Percentiles rank a stretch among this genome's conserved stretches.
phyloP scores from a whole-genome alignment of 2,797 vertebrate species.

The Leptatherina wallacei region DNA sequence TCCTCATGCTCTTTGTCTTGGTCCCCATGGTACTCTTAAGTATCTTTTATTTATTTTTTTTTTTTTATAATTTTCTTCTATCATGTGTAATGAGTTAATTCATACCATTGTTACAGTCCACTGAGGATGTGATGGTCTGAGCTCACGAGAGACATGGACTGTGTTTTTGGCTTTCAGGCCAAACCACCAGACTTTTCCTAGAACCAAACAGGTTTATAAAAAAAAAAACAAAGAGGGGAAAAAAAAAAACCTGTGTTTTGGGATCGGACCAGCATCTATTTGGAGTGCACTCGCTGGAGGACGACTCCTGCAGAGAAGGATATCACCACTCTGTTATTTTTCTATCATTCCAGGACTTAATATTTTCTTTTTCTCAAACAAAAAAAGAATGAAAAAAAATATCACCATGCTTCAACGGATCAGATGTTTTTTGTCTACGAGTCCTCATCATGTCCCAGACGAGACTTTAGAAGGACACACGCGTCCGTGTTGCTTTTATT shows the following conservation, averaged over 20 bases:
- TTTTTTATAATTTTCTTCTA: constrained; percentile 33
- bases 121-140: constrained; percentile 41
- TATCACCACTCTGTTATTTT: constrained; percentile 73
- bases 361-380: constrained; percentile 32
- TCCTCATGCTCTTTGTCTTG: constrained; percentile 64
- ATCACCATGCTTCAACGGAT: constrained; percentile 35
- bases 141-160: constrained; percentile 51
- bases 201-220: constrained; percentile 52
- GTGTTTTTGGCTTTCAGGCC: constrained; percentile 43
- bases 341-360: constrained; percentile 65
- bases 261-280: constrained; percentile 66
- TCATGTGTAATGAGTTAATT: constrained; percentile 48
- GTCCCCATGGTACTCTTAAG: constrained; percentile 59
- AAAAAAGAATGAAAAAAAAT: constrained; percentile 17
- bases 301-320: constrained; percentile 55
- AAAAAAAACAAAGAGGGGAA: too few species aligned
- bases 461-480: constrained; percentile 73
- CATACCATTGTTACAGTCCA: constrained; percentile 50
- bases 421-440: constrained; percentile 27
- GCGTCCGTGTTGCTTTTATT: constrained; percentile 74
- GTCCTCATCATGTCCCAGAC: constrained; percentile 58
- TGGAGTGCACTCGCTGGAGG: constrained; percentile 55
- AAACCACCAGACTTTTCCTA: constrained; percentile 57
- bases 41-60: constrained; percentile 42
- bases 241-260: constrained; percentile 26